Percentiles rank a stretch among this genome's conserved stretches.
phyloP scores from a whole-genome alignment of 2,113 vertebrate species.

The Syrmaticus mikado region DNA sequence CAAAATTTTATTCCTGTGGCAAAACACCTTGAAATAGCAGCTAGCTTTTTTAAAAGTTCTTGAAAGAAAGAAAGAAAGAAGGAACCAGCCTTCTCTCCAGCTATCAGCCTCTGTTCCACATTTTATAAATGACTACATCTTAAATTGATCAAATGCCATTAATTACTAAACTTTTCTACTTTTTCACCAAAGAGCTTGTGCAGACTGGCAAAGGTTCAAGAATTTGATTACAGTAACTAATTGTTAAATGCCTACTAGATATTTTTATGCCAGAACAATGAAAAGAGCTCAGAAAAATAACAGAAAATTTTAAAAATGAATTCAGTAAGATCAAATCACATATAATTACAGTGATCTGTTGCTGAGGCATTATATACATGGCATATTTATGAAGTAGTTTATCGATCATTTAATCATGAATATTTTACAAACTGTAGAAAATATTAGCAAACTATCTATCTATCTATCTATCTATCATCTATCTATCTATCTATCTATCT shows the following conservation, averaged over 20 bases:
- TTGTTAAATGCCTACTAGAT: background rate
- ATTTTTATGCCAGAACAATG: background rate
- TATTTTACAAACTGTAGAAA: background rate
- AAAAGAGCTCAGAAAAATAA: background rate
- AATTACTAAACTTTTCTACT: background rate
- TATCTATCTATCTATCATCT: no score
- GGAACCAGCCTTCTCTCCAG: rapidly evolving
- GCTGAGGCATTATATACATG: background rate
- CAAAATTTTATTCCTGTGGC: background rate
- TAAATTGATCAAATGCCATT: background rate
- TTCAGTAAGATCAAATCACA: background rate
- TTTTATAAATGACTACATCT: background rate
- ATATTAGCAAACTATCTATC: background rate
- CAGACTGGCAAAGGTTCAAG: background rate
- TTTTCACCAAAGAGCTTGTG: background rate
- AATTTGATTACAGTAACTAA: background rate
- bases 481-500: background rate
- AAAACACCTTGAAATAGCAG: background rate
- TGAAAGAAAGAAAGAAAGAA: no score
- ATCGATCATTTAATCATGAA: background rate
- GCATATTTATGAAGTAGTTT: background rate
- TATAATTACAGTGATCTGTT: background rate
- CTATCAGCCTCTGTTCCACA: background rate
- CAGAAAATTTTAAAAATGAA: background rate
- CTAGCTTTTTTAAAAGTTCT: background rate